phyloP scores from a whole-genome alignment of 35 echinoderm and acorn worm species.

The Stichopus chloronotus region DNA sequence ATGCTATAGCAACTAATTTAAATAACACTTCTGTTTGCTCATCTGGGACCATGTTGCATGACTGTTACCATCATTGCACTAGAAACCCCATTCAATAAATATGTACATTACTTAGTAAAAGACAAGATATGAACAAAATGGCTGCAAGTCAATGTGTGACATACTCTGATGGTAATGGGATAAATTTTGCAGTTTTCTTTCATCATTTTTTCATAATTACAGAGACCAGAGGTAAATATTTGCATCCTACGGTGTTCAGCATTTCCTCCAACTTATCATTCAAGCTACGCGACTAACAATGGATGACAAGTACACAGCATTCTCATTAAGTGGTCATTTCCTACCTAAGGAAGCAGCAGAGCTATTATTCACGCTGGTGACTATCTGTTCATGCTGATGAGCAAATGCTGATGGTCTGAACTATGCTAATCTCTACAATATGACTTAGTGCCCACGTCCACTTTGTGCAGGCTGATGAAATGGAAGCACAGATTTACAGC shows the following conservation, averaged over 20 bases:
- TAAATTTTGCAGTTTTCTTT: neutral
- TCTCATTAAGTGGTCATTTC: constrained; percentile 6
- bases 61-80: too few species aligned
- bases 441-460: neutral
- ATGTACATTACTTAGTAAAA: too few species aligned
- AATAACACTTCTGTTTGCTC: too few species aligned
- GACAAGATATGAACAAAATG: too few species aligned
- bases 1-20: too few species aligned
- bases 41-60: too few species aligned
- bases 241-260: neutral
- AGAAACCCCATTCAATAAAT: too few species aligned
- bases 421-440: neutral
- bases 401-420: neutral
- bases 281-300: neutral
- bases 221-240: neutral
- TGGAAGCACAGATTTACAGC: neutral
- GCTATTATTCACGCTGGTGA: neutral
- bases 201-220: neutral
- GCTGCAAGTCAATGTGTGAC: too few species aligned
- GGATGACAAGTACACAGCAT: neutral
- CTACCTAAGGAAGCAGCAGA: neutral
- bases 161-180: too few species aligned
- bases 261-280: neutral
- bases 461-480: neutral
- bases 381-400: neutral